phyloP scores from a whole-genome alignment of 1,140 invertebrate genomes.

The Nebria ingens region DNA sequence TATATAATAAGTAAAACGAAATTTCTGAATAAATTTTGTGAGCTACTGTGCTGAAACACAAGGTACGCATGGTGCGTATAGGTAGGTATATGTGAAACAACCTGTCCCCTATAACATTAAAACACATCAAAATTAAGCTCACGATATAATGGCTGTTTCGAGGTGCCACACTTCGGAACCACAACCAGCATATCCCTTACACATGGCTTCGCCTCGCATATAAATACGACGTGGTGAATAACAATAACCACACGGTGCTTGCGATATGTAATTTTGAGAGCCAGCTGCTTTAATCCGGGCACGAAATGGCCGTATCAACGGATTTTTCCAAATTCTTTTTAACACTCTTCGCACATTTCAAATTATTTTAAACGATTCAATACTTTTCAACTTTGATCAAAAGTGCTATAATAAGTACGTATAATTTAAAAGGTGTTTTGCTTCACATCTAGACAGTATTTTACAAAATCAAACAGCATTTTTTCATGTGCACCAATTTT shows the following conservation, averaged over 20 bases:
- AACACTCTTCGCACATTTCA: too few relatives aligned
- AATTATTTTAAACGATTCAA: too few relatives aligned
- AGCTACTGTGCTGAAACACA: too few relatives aligned
- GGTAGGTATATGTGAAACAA: neutral
- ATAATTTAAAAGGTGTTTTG: too few relatives aligned
- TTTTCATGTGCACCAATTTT: too few relatives aligned
- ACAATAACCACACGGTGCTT: conserved; percentile 3
- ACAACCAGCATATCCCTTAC: neutral
- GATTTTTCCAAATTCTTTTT: neutral
- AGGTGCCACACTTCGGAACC: neutral
- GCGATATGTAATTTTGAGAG: neutral
- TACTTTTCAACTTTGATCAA: too few relatives aligned
- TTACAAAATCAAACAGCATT: too few relatives aligned
- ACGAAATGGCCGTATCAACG: neutral
- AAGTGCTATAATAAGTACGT: too few relatives aligned
- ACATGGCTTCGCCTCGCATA: neutral
- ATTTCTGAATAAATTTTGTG: too few relatives aligned
- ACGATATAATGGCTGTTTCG: conserved; percentile 6
- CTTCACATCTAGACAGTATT: too few relatives aligned
- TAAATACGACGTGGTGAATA: conserved; percentile 9
- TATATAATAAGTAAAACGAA: too few relatives aligned
- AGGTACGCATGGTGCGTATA: conserved; percentile 6
- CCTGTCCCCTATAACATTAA: conserved; percentile 7
- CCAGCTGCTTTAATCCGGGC: neutral
- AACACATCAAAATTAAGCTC: conserved; percentile 3